Evolutionary conservation across 2,113 vertebrate species (phyloP).

Genomic region (Dasyurus viverrinus): DNA sequence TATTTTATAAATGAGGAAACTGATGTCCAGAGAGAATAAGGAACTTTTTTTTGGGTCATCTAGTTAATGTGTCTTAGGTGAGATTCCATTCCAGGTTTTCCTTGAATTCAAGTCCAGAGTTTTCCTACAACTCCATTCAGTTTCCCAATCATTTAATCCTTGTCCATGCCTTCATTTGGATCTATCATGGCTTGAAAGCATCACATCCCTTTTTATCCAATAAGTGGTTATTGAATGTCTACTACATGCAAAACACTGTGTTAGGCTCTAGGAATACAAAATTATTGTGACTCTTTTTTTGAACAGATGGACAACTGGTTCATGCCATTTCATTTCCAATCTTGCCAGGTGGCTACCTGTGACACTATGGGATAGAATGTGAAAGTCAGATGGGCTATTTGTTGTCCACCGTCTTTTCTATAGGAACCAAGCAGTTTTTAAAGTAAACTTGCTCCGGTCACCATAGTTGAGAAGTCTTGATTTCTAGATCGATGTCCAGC

Average conservation of each 20-base stretch:
- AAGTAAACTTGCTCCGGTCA: background rate
- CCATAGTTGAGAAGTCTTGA: background rate
- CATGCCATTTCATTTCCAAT: background rate
- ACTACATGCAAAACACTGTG: background rate
- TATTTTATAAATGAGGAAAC: background rate
- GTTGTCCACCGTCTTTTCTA: background rate
- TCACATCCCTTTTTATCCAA: background rate
- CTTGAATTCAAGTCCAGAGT: background rate
- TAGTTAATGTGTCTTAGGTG: background rate
- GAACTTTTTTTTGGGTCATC: background rate
- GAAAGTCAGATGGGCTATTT: background rate
- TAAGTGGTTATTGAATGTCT: background rate
- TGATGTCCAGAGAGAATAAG: background rate
- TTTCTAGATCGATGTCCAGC: background rate
- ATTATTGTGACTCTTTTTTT: background rate
- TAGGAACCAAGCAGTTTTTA: background rate
- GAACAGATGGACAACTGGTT: background rate
- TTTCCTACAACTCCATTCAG: background rate
- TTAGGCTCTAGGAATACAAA: background rate
- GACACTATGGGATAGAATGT: background rate
- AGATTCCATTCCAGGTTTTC: background rate
- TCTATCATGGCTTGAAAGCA: too few species aligned
- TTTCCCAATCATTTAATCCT: background rate
- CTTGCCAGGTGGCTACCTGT: background rate
- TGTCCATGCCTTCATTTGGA: background rate